Evolutionary conservation across 2,113 vertebrate genomes (phyloP).

Genomic region (Ursus arctos): DNA sequence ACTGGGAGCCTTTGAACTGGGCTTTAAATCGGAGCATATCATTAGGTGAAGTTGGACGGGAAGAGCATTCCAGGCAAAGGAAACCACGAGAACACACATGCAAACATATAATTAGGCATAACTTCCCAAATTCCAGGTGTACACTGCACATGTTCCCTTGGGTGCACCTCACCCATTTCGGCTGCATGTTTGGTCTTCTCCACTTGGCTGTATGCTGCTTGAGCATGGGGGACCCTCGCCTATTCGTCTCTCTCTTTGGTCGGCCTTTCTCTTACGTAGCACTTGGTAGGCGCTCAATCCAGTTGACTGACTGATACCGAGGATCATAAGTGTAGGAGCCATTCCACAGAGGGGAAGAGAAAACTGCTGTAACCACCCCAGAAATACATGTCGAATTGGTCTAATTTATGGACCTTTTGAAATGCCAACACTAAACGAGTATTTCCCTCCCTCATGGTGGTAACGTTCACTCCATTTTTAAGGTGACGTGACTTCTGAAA

Average conservation of each 20-base stretch:
- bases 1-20: background rate
- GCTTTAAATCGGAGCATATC: background rate
- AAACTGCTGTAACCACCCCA: conserved; percentile 24
- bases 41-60: background rate
- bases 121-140: background rate
- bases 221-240: background rate
- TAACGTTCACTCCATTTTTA: conserved; percentile 60
- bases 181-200: background rate
- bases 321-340: conserved; percentile 14
- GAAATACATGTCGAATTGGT: background rate
- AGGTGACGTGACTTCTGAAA: conserved; percentile 68
- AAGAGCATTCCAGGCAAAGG: background rate
- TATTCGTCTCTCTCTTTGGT: background rate
- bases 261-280: background rate
- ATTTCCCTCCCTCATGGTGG: conserved; percentile 36
- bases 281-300: background rate
- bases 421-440: conserved; percentile 21
- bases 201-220: background rate
- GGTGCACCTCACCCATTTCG: background rate
- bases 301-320: background rate
- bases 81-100: background rate
- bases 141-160: background rate
- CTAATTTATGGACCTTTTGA: conserved; percentile 34
- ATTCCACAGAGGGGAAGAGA: conserved; percentile 26
- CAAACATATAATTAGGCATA: background rate